Conservation (phyloP, 2,797 vertebrate species). For the Botia almorhae region DNA sequence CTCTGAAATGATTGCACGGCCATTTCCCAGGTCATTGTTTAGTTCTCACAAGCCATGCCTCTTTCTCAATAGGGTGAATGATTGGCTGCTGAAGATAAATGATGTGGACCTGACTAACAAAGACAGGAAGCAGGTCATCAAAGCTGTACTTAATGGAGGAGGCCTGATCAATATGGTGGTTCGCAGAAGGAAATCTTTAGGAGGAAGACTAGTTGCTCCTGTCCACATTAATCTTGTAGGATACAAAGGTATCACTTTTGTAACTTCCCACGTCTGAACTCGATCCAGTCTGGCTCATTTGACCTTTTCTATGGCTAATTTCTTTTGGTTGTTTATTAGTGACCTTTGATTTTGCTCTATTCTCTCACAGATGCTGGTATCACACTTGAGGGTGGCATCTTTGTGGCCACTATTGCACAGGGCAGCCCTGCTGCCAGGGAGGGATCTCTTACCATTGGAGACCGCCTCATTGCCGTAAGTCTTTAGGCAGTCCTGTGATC, state of each 20-base stretch:
- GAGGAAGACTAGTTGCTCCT: constrained; percentile 89
- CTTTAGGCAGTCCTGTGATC: constrained; percentile 30
- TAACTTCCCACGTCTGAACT: not conserved
- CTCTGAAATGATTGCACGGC: not conserved
- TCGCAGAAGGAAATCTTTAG: constrained; percentile 92
- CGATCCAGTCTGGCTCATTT: not conserved
- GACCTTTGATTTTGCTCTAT: constrained; percentile 4
- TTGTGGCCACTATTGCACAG: constrained; percentile 86
- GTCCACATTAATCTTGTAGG: constrained; percentile 91
- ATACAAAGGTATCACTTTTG: constrained; percentile 86
- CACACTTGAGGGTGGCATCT: constrained; percentile 89
- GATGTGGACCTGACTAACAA: constrained; percentile 95
- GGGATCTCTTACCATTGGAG: constrained; percentile 89
- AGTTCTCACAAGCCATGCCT: not conserved
- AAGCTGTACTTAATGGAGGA: constrained; percentile 89
- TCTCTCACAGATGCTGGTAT: constrained; percentile 87
- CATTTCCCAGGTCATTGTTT: constrained; percentile 25
- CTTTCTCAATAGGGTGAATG: constrained; percentile 85
- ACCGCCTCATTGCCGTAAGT: constrained; percentile 95
- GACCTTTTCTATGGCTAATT: not conserved
- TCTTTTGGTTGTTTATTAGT: constrained; percentile 24
- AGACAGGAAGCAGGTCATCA: constrained; percentile 96
- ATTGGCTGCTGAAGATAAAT: constrained; percentile 96
- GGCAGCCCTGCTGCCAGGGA: constrained; percentile 93
- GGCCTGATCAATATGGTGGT: constrained; percentile 96